These are phyloP conservation scores for Sebastes nivosus DNA, from an alignment of 2,797 vertebrate genomes.

Conservation along the genomic window DNA sequence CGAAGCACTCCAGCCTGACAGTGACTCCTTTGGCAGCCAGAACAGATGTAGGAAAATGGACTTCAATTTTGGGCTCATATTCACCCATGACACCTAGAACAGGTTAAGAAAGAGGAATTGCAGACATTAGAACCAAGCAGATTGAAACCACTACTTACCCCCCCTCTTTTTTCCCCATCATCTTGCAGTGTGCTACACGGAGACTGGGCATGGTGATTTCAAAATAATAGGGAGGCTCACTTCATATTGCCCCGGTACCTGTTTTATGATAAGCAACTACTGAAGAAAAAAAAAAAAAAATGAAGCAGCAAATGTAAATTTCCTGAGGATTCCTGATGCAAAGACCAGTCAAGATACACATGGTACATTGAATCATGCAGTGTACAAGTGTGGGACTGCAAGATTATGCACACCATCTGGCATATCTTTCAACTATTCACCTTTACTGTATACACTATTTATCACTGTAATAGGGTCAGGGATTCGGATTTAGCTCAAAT, in stretches of 20 bases:
- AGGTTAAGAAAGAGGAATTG: slow-evolving; percentile 77
- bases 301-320: neutral
- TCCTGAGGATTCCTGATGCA: neutral
- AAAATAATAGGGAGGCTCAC: slow-evolving; percentile 7
- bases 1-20: slow-evolving; percentile 95
- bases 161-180: slow-evolving; percentile 16
- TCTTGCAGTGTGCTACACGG: neutral
- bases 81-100: slow-evolving; percentile 95
- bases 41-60: slow-evolving; percentile 92
- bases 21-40: slow-evolving; percentile 92
- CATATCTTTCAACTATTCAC: slow-evolving; percentile 21
- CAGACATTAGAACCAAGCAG: slow-evolving; percentile 43
- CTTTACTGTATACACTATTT: slow-evolving; percentile 2
- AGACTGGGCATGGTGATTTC: neutral
- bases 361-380: slow-evolving; percentile 26
- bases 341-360: slow-evolving; percentile 7
- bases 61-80: slow-evolving; percentile 99
- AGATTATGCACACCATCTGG: slow-evolving; percentile 62
- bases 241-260: neutral
- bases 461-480: slow-evolving; percentile 1
- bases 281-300: slow-evolving; percentile 3
- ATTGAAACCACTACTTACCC: slow-evolving; percentile 32
- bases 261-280: slow-evolving; percentile 15
- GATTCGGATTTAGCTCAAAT: neutral
- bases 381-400: slow-evolving; percentile 35